phyloP scores from a whole-genome alignment of 2,888 invertebrate species.

The Zhuqinia jingwanae region DNA sequence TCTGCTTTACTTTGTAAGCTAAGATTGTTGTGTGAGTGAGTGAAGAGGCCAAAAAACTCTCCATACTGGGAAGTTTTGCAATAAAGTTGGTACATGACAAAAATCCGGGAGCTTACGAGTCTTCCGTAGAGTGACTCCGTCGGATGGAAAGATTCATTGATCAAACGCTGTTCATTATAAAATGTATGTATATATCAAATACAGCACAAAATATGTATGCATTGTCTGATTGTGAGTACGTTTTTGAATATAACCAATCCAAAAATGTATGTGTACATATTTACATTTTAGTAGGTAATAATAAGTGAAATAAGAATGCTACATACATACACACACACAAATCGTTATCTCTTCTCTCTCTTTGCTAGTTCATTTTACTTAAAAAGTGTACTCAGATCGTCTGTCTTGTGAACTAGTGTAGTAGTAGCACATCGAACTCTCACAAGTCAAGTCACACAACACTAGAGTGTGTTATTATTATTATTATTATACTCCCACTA shows the following conservation, averaged over 20 bases:
- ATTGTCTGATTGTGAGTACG: neutral
- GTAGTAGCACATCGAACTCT: slow-evolving; percentile 23
- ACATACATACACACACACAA: neutral
- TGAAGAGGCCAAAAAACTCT: slow-evolving; percentile 66
- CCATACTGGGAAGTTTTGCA: slow-evolving; percentile 66
- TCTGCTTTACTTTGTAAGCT: neutral
- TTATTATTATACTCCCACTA: slow-evolving; percentile 21
- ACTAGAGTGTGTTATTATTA: neutral
- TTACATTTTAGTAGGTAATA: neutral
- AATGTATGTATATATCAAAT: neutral
- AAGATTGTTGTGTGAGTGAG: neutral
- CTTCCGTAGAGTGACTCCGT: slow-evolving; percentile 56
- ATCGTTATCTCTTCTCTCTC: slow-evolving; percentile 8
- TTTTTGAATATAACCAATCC: slow-evolving; percentile 7
- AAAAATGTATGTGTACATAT: neutral
- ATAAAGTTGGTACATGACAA: slow-evolving; percentile 41
- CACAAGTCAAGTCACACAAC: neutral
- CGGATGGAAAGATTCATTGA: slow-evolving; percentile 73
- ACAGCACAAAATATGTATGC: neutral
- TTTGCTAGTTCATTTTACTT: slow-evolving; percentile 10
- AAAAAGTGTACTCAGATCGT: slow-evolving; percentile 2
- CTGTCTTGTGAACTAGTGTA: neutral
- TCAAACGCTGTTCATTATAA: slow-evolving; percentile 56
- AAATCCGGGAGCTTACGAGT: slow-evolving; percentile 72
- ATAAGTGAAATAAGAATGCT: slow-evolving; percentile 24